Evolutionary conservation across 2,797 vertebrate genomes (phyloP).

Genomic region (Lacerta bilineata): DNA sequence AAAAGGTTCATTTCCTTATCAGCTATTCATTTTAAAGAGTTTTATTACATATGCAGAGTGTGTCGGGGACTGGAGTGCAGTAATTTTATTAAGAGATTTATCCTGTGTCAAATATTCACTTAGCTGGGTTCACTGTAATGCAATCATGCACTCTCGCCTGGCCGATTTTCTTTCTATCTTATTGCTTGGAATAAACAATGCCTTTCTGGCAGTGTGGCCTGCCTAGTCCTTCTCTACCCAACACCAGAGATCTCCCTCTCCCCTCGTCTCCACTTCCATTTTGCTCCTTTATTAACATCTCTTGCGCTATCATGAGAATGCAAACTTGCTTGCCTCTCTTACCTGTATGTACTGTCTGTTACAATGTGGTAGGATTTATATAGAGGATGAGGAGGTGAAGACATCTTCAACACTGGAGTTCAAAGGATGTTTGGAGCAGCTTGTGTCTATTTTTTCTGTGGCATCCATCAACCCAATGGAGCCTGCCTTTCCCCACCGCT

Average conservation of each 20-base stretch:
- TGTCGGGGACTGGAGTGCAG: conserved; percentile 55
- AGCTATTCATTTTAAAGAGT: conserved; percentile 76
- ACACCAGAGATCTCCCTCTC: neutral
- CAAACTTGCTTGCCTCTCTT: neutral
- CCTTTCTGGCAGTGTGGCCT: conserved; percentile 27
- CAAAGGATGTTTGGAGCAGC: no score
- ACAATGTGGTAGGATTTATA: neutral
- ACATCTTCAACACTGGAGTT: neutral
- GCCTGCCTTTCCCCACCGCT: no score
- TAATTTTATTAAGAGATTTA: conserved; percentile 77
- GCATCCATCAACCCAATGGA: no score
- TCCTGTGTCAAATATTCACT: conserved; percentile 68
- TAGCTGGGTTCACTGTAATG: conserved; percentile 69
- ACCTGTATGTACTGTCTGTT: neutral
- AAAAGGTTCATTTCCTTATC: conserved; percentile 71
- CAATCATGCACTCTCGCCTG: conserved; percentile 72
- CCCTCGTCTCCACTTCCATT: neutral
- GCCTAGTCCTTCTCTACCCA: neutral
- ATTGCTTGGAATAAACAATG: conserved; percentile 66
- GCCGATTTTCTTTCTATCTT: conserved; percentile 68
- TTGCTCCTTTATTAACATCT: neutral
- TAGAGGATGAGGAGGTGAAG: neutral
- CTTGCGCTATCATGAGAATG: neutral
- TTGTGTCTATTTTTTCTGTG: no score
- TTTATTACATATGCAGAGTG: conserved; percentile 71